Evolutionary conservation across 30 jellyfish, hydroid and myxozoan species (phyloP).

Genomic region (Haliclystus octoradiatus): DNA sequence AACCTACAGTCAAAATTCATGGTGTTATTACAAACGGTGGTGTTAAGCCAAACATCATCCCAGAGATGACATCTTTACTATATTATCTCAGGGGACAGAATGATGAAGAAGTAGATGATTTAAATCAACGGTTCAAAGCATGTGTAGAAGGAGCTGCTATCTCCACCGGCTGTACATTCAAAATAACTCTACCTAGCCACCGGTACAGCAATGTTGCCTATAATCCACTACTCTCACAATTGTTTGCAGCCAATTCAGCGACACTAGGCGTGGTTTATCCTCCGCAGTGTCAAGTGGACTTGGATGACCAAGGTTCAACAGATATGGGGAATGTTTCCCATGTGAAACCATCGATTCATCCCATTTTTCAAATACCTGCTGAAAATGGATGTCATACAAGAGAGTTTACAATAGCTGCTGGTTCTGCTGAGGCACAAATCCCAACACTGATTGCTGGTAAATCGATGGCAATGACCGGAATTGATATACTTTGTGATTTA

Average conservation of each 20-base stretch:
- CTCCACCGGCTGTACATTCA: conserved; percentile 50
- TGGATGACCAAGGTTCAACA: conserved; percentile 9
- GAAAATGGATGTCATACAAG: conserved; percentile 4
- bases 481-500: conserved; percentile 34
- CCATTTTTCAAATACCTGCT: not conserved
- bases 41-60: conserved; percentile 71
- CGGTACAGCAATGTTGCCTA: conserved; percentile 41
- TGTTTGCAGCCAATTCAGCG: conserved; percentile 37
- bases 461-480: conserved; percentile 85
- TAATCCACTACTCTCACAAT: conserved; percentile 32
- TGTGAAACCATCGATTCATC: conserved; percentile 24
- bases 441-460: conserved; percentile 73
- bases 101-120: conserved; percentile 45
- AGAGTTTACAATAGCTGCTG: conserved; percentile 2
- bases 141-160: conserved; percentile 90
- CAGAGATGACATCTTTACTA: conserved; percentile 43
- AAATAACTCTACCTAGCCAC: conserved; percentile 6
- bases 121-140: conserved; percentile 26
- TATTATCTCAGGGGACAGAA: conserved; percentile 57
- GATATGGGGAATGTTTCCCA: conserved; percentile 31
- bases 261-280: conserved; percentile 23
- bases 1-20: conserved; percentile 67
- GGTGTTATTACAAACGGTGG: conserved; percentile 88
- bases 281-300: not conserved
- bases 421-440: conserved; percentile 20